Evolutionary conservation across 2,113 vertebrate genomes (phyloP), one percentile per base, ranked within the genome.

Genomic region (Tragelaphus imberbis): DNA sequence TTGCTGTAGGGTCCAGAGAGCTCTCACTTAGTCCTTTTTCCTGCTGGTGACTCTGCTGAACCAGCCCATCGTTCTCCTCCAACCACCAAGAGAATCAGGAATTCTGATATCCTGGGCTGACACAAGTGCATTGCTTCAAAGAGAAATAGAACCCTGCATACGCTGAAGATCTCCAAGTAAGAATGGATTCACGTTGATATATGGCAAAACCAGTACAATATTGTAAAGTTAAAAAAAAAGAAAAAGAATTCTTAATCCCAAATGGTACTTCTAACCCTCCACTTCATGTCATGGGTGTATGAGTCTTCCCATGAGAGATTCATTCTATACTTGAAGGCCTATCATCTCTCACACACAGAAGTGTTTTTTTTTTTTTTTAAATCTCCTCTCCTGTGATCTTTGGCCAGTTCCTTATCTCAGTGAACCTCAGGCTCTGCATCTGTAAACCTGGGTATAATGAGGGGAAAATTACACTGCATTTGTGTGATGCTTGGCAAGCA

Each of bases 241-340:
- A 44, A 44, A 44, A 44, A 44, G 5, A 51, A 90, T 36, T 92
- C 36, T 33, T 71, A 49, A 77, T 49, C 15, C 63, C n/a, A 40
- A 49, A 25, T 2, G 14, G 12, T 0, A 1, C 30, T 2, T 44
- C n/a, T 11, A 12, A 55, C 4, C 51, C 49, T 33, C 6, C 16
- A 36, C 2, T 49, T 15, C 6, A 30, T 44, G 4, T 9, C n/a
- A 13, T 13, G 28, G 16, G 13, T 89, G 2, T 7, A 8, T 53
- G 28, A 59, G 17, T 84, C 59, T 87, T 84, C 51, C 33, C 33
- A 6, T 5, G 9, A 63, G 6, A 25, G 14, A 82, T 4, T 65
- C 27, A 21, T 33, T 53, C 58, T 17, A 28, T 92, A 68, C 28
- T 58, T 49, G 40, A 95, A 97, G 8, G 30, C 5, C 12, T 80